Evolutionary conservation across 2,888 invertebrate species (phyloP).

Genomic region (Helobdella robusta): DNA sequence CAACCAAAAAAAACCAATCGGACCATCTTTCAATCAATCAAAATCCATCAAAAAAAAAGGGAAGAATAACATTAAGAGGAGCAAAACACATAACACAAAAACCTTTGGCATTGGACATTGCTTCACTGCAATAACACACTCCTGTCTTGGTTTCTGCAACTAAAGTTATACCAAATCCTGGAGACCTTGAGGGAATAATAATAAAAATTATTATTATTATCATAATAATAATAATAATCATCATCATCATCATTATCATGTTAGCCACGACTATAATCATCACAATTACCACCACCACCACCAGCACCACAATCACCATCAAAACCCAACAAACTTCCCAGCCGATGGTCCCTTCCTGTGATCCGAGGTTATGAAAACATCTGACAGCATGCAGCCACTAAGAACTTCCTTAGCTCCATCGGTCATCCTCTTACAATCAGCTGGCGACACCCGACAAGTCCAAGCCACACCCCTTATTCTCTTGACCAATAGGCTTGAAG

Average conservation of each 20-base stretch:
- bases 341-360: slow-evolving; percentile 76
- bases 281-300: too few species aligned
- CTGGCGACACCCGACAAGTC: slow-evolving; percentile 81
- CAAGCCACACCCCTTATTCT: slow-evolving; percentile 36
- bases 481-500: not conserved
- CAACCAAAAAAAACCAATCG: too few species aligned
- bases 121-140: slow-evolving; percentile 50
- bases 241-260: not conserved
- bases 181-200: slow-evolving; percentile 43
- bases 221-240: not conserved
- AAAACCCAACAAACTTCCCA: slow-evolving; percentile 56
- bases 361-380: slow-evolving; percentile 89
- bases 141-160: slow-evolving; percentile 84
- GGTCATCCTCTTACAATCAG: slow-evolving; percentile 81
- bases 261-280: too few species aligned
- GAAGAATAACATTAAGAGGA: too few species aligned
- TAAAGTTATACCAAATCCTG: slow-evolving; percentile 76
- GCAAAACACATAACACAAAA: too few species aligned
- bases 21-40: too few species aligned
- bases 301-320: too few species aligned
- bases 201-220: not conserved
- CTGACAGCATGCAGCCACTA: slow-evolving; percentile 73
- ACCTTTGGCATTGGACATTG: slow-evolving; percentile 48
- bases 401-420: slow-evolving; percentile 83
- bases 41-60: too few species aligned